Conservation (phyloP, 1,140 invertebrate species). For the Oedothorax gibbosus region DNA sequence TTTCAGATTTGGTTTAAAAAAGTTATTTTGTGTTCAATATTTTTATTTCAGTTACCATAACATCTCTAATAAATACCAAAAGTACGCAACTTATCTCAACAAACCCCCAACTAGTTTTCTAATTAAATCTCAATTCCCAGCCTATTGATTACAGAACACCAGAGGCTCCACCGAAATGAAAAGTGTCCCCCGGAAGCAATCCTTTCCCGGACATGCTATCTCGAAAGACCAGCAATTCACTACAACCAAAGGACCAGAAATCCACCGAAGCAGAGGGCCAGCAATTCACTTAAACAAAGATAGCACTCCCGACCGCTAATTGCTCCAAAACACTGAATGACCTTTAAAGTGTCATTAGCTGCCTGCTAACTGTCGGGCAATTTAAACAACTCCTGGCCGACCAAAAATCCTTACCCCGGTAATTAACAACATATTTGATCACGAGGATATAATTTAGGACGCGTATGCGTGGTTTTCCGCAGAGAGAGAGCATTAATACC, state of each 20-base stretch:
- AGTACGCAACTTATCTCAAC: no score
- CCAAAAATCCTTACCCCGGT: slow-evolving; percentile 40
- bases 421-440: slow-evolving; percentile 58
- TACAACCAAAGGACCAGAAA: slow-evolving; percentile 14
- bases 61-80: no score
- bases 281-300: no score
- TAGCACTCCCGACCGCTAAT: no score
- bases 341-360: slow-evolving; percentile 54
- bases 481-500: slow-evolving; percentile 44
- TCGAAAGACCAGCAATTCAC: not conserved
- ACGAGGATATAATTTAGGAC: slow-evolving; percentile 49
- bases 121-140: no score
- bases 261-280: no score
- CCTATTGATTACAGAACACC: no score
- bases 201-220: not conserved
- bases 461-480: not conserved
- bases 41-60: no score
- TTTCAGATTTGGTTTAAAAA: no score
- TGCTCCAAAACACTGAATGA: slow-evolving; percentile 44
- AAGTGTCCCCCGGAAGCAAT: not conserved
- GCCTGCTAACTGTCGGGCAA: slow-evolving; percentile 42
- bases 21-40: no score
- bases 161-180: no score
- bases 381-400: slow-evolving; percentile 28
- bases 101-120: no score